Evolutionary conservation across 2,888 invertebrate species (phyloP).

Genomic region (Lepidochrysops patricia): DNA sequence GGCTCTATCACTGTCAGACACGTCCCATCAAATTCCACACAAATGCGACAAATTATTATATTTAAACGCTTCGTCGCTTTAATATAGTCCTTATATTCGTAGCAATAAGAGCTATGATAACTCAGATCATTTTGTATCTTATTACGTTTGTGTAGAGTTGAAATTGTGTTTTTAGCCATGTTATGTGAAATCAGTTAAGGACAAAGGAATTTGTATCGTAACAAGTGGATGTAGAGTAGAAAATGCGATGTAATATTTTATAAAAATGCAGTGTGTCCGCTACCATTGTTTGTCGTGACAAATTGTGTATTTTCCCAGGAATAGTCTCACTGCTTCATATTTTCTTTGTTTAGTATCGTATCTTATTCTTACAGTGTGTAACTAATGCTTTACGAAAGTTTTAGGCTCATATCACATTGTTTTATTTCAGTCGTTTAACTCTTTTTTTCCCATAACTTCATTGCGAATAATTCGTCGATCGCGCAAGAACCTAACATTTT

Average conservation of each 20-base stretch:
- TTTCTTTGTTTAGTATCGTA: neutral
- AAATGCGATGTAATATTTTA: neutral
- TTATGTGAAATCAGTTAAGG: neutral
- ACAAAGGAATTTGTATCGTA: neutral
- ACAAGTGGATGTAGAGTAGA: neutral
- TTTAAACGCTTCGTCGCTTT: slow-evolving; percentile 11
- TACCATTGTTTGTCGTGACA: slow-evolving; percentile 4
- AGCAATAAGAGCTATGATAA: neutral
- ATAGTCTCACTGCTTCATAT: neutral
- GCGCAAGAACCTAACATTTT: no score
- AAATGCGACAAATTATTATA: slow-evolving; percentile 18
- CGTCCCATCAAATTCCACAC: slow-evolving; percentile 14
- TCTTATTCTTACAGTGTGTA: neutral
- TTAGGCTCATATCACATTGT: no score
- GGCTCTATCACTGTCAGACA: slow-evolving; percentile 15
- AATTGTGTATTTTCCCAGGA: neutral
- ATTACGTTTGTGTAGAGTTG: neutral
- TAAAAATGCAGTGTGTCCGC: slow-evolving; percentile 9
- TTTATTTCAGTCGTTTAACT: no score
- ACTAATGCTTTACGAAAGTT: neutral
- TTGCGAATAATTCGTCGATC: no score
- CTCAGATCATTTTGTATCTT: neutral
- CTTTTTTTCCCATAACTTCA: no score
- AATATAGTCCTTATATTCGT: neutral
- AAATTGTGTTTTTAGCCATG: no score